Evolutionary conservation across 2,888 invertebrate genomes (phyloP).

Genomic region (Unio pictorum): DNA sequence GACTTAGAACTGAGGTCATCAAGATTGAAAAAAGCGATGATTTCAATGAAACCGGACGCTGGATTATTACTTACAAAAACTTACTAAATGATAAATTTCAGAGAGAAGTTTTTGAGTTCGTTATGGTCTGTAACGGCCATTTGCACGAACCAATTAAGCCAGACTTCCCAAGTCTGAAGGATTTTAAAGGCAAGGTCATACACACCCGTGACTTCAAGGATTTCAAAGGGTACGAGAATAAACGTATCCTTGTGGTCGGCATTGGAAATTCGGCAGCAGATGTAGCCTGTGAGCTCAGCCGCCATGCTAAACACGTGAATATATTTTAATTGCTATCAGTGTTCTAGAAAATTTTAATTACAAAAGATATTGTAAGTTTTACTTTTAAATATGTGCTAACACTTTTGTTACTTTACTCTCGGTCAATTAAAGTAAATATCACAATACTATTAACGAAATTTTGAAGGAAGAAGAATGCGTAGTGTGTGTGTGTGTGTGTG

Average conservation of each 20-base stretch:
- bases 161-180: conserved; percentile 37
- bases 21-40: conserved; percentile 46
- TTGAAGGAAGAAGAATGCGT: no score
- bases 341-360: neutral
- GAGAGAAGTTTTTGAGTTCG: conserved; percentile 47
- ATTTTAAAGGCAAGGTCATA: conserved; percentile 46
- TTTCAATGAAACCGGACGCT: conserved; percentile 57
- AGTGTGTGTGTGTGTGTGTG: no score
- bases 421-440: no score
- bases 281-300: conserved; percentile 40
- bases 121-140: conserved; percentile 61
- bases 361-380: neutral
- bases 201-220: conserved; percentile 46
- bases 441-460: no score
- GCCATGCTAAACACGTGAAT: conserved; percentile 48
- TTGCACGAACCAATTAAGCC: conserved; percentile 43
- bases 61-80: conserved; percentile 53
- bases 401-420: no score
- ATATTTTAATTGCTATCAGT: neutral
- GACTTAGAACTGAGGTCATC: conserved; percentile 24
- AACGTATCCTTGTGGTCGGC: conserved; percentile 36
- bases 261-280: conserved; percentile 46
- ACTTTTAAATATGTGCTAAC: no score
- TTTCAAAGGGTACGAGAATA: conserved; percentile 38
- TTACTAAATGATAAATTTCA: conserved; percentile 34